Percentiles rank a stretch among this genome's conserved stretches.
These are phyloP conservation scores for Rhopilema esculentum DNA, from an alignment of 30 jellyfish, hydroid and myxozoan genomes.

Conservation along the genomic window DNA sequence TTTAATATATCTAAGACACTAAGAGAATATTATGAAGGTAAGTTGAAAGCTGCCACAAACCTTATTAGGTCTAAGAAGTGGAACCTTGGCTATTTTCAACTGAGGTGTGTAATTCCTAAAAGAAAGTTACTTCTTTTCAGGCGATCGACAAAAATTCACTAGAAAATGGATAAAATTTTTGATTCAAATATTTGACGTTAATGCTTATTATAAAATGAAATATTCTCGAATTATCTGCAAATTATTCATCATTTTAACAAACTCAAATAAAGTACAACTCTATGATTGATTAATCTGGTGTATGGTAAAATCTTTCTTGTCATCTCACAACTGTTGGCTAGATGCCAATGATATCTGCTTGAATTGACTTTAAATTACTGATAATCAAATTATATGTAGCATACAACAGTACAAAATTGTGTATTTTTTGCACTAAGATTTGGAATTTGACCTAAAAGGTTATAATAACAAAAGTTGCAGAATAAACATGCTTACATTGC, in stretches of 20 bases:
- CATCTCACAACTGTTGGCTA: too few relatives aligned
- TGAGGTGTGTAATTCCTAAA: conserved; percentile 83
- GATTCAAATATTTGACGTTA: too few relatives aligned
- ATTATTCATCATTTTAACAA: not conserved
- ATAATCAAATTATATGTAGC: too few relatives aligned
- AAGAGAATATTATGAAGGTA: too few relatives aligned
- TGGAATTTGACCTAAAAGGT: not conserved
- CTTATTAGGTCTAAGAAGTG: conserved; percentile 45
- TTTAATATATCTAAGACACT: too few relatives aligned
- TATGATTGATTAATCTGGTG: too few relatives aligned
- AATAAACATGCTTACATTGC: conserved; percentile 77
- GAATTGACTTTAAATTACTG: too few relatives aligned
- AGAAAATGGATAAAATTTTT: not conserved
- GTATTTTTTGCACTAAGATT: not conserved
- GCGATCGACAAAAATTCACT: too few relatives aligned
- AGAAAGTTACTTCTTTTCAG: not conserved
- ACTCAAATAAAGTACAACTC: not conserved
- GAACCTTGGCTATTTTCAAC: conserved; percentile 60
- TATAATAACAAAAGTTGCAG: not conserved
- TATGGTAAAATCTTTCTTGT: too few relatives aligned
- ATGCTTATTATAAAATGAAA: too few relatives aligned
- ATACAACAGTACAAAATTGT: too few relatives aligned
- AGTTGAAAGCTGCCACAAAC: conserved; percentile 66
- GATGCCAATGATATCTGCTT: too few relatives aligned
- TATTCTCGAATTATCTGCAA: not conserved